Base-by-base conservation (phyloP, 2,888 invertebrate species). In the Rotaria sp. region DNA sequence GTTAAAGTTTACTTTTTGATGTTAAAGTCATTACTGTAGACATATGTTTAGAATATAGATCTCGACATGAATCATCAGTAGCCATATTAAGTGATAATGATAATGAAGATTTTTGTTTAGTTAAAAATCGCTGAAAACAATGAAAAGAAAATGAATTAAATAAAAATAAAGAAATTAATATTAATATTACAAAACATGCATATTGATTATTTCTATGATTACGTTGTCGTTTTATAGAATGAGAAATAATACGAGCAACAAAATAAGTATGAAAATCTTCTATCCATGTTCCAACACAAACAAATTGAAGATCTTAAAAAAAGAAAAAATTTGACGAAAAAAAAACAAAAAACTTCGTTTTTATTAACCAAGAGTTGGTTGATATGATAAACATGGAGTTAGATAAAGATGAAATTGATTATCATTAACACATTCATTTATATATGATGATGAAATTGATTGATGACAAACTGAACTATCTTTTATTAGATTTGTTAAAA, bases 211-310 rank as follows among this genome's bases (percentile, higher is more conserved):
- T 24, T 45, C 26, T 26, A 35, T 30, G 35, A 30, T 67, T 21
- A 35, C 35, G 52, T 52, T 21, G 52, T 24, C 24, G 52, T 52
- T 52, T 24, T 48, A 48, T 13, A 11, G 48, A 48, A 48, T 48
- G n/a, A 11, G 67, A 38, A 35, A 38, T 18, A 11, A 80, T 80
- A 13, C 80, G 80, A n/a, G 80, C 15, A 80, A 45, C 80, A 7
- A 80, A 80, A 45, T 80, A 80, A 1, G 45, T 80, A 80, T 80
- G 45, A 80, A 80, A 80, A 45, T 45, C 80, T 45, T 45, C 45
- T 15, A 45, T 45, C 80, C 80, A 80, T 80, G 80, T 80, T n/a
- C 45, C 80, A 11, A 80, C 80, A 80, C 80, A 80, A 5, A 26
- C 4, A 45, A 80, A 80, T n/a, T 80, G 80, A 45, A 80, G 35